A percentile compares a stretch with the other conserved stretches of the same genome.
Conservation (phyloP, 2,113 vertebrate species). For the Holacanthus passer region DNA sequence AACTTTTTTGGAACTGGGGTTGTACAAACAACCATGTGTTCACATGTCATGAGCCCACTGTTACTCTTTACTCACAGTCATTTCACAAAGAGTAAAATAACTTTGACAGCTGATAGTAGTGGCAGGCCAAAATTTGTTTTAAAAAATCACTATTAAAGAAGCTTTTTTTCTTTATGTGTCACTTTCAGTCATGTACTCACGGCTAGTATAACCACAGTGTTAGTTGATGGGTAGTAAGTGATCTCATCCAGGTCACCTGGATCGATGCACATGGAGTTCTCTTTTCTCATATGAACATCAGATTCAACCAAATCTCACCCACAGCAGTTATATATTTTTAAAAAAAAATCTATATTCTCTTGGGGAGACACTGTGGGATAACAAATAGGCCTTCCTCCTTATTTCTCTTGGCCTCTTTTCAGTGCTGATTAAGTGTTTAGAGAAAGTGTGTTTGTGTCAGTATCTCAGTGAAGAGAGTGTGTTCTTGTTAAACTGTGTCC, state of each 20-base stretch:
- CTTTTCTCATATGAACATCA: constrained; percentile 7
- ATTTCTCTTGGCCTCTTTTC: constrained; percentile 52
- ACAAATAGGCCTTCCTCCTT: constrained; percentile 43
- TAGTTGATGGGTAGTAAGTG: background rate
- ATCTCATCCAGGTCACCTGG: background rate
- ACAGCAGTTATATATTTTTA: constrained; percentile 36
- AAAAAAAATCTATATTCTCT: constrained; percentile 39
- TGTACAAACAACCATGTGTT: background rate
- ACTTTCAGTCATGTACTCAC: background rate
- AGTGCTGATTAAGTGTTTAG: constrained; percentile 69
- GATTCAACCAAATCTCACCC: constrained; percentile 14
- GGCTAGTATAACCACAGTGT: too few relatives aligned
- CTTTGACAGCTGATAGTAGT: background rate
- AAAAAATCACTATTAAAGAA: background rate
- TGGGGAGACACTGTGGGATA: constrained; percentile 41
- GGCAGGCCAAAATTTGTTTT: background rate
- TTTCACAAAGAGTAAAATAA: background rate
- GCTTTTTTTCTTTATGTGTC: background rate
- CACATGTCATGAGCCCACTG: too few relatives aligned
- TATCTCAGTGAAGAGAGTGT: constrained; percentile 23
- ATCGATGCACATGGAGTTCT: background rate
- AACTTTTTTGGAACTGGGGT: too few relatives aligned
- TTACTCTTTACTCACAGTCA: background rate
- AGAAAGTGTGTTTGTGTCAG: constrained; percentile 41
- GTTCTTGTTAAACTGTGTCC: constrained; percentile 49